phyloP scores from a whole-genome alignment of 2,888 invertebrate genomes.

The Gasteruption jaculator region DNA sequence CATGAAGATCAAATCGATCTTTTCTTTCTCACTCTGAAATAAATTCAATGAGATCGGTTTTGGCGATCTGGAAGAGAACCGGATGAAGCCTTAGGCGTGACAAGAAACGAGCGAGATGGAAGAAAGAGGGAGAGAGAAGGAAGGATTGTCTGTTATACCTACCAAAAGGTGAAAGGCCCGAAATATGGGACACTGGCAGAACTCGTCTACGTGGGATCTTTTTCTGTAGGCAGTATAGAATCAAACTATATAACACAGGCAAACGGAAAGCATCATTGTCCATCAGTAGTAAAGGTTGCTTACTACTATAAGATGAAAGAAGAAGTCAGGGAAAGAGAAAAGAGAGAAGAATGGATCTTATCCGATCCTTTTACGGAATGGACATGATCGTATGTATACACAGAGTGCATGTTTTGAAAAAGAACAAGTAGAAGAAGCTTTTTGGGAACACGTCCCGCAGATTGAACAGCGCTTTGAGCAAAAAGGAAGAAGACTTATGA shows the following conservation, averaged over 20 bases:
- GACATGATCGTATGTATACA: conserved; percentile 22
- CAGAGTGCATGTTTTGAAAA: no score
- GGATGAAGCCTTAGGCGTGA: conserved; percentile 22
- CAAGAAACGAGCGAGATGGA: conserved; percentile 16
- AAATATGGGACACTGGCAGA: conserved; percentile 44
- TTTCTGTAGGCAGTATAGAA: conserved; percentile 16
- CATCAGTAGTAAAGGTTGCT: no score
- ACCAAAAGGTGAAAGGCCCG: conserved; percentile 50
- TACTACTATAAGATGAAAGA: no score
- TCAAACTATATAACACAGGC: neutral
- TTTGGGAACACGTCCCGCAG: no score
- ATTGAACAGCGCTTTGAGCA: no score
- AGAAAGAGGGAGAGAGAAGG: no score
- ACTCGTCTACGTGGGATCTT: conserved; percentile 43
- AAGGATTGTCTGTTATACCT: no score
- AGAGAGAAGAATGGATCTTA: conserved; percentile 30
- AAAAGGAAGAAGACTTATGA: no score
- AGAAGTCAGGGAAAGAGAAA: conserved; percentile 21
- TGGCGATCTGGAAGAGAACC: conserved; percentile 21
- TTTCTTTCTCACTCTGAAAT: no score
- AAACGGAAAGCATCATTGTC: conserved; percentile 6
- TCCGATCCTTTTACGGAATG: conserved; percentile 41
- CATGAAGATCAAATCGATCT: no score
- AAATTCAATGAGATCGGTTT: no score
- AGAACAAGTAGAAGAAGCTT: no score